Evolutionary conservation across 2,888 invertebrate species (phyloP).

Genomic region (Pomacea canaliculata): DNA sequence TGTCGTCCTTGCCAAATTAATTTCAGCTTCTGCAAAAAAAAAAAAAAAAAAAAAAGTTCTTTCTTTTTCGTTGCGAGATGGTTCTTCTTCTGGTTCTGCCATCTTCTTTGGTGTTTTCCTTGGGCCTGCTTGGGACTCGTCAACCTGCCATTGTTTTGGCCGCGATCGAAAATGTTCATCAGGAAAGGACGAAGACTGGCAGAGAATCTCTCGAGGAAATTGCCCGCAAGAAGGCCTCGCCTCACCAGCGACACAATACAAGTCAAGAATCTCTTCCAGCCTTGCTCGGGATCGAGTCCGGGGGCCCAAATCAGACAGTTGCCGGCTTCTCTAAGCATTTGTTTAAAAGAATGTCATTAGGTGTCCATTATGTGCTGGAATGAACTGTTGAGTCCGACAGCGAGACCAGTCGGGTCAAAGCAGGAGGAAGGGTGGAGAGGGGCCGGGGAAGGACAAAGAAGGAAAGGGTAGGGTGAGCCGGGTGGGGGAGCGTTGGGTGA

Average conservation of each 20-base stretch:
- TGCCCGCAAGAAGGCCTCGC: neutral
- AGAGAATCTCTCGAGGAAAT: conserved; percentile 2
- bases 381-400: conserved; percentile 2
- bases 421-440: neutral
- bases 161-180: neutral
- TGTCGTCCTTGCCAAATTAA: conserved; percentile 1
- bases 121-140: neutral
- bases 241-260: neutral
- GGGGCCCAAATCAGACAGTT: conserved; percentile 4
- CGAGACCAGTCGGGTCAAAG: neutral
- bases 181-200: neutral
- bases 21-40: neutral
- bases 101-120: neutral
- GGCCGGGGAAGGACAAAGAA: neutral
- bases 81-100: neutral
- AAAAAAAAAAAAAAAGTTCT: neutral
- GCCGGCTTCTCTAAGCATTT: conserved; percentile 13
- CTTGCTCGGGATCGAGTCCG: neutral
- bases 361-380: conserved; percentile 10
- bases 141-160: neutral
- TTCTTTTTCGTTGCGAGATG: neutral
- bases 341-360: conserved; percentile 12
- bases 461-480: neutral
- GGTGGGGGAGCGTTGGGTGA: too few relatives aligned
- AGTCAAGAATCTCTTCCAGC: conserved; percentile 3